A percentile compares a stretch with the other conserved stretches of the same genome.
These are phyloP conservation scores for Cygnus buccinator DNA, from an alignment of 2,113 vertebrate species.

Conservation along the genomic window DNA sequence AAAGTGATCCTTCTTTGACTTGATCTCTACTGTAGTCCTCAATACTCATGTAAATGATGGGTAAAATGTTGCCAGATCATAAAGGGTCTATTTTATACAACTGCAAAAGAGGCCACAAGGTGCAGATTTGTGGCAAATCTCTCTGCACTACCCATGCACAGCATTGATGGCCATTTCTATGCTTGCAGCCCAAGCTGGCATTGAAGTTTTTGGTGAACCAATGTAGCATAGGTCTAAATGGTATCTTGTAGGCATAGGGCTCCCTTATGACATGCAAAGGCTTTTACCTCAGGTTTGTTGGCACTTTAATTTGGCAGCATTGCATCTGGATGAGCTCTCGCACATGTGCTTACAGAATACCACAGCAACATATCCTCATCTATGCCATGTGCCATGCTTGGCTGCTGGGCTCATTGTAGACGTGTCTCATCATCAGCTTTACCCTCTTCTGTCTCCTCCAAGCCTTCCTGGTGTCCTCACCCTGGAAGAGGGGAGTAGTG, in stretches of 20 bases:
- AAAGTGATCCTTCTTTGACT: neutral
- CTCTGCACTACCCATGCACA: neutral
- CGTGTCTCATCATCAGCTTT: neutral
- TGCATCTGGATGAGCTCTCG: neutral
- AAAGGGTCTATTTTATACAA: neutral
- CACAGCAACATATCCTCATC: neutral
- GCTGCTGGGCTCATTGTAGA: neutral
- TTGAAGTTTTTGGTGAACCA: neutral
- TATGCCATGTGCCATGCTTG: neutral
- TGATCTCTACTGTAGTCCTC: neutral
- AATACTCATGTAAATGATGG: neutral
- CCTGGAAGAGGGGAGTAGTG: neutral
- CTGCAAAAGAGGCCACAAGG: neutral
- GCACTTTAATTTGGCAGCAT: neutral
- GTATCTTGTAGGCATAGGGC: neutral
- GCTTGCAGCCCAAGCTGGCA: neutral
- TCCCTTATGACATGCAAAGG: rapidly evolving
- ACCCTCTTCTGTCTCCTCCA: rapidly evolving
- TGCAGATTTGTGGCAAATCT: neutral
- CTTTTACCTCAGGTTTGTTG: neutral
- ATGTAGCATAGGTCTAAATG: neutral
- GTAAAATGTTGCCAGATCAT: neutral
- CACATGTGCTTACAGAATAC: rapidly evolving
- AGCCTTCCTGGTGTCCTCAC: neutral
- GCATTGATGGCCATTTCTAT: neutral